Evolutionary conservation across 2,888 invertebrate species (phyloP).

Genomic region (Acrobasis consociella): DNA sequence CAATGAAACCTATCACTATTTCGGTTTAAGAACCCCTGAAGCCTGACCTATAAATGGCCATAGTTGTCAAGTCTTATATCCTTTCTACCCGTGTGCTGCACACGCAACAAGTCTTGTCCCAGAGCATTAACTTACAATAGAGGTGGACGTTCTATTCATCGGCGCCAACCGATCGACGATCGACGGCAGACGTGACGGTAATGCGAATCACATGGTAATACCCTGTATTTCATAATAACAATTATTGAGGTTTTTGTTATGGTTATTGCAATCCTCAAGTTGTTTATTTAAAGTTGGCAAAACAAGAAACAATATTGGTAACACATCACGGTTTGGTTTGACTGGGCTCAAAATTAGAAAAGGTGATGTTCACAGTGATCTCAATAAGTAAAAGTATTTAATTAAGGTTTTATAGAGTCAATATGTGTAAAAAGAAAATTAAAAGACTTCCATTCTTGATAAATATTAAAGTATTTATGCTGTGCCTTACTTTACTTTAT

Average conservation of each 20-base stretch:
- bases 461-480: no score
- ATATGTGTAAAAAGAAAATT: no score
- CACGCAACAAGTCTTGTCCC: constrained; percentile 46
- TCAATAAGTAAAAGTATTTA: no score
- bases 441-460: no score
- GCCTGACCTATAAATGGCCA: background rate
- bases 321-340: no score
- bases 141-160: constrained; percentile 82
- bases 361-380: no score
- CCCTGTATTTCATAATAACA: constrained; percentile 40
- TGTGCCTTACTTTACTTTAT: no score
- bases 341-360: no score
- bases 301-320: no score
- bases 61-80: background rate
- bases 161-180: constrained; percentile 56
- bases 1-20: background rate
- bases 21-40: no score
- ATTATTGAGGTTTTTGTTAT: constrained; percentile 4
- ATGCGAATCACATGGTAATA: constrained; percentile 66
- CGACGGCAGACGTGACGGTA: constrained; percentile 67
- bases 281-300: no score
- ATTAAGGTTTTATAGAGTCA: no score
- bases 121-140: constrained; percentile 81
- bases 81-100: constrained; percentile 39
- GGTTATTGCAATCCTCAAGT: background rate